Base-by-base conservation (phyloP, 2,888 invertebrate genomes). In the Pollenia amentaria region DNA sequence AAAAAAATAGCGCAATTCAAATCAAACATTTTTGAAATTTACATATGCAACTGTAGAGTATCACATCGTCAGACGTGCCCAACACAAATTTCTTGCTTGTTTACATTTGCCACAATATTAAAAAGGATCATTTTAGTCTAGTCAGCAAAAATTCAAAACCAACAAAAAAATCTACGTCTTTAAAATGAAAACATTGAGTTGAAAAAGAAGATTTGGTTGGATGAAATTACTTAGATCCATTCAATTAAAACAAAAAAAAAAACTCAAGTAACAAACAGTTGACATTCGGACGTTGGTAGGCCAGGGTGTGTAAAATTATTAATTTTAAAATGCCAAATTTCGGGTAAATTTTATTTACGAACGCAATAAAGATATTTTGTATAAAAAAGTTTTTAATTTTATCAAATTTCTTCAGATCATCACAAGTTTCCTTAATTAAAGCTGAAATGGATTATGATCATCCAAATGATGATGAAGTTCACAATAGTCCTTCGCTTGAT, bases 81-180 rank as follows among this genome's bases (percentile, higher is more conserved):
- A 29, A 29, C 29, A 29, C 3, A 6, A 1, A 29, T 29, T 6
- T 29, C 29, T 29, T 29, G 29, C 6, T 29, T 29, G 29, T 29
- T 29, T 29, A 29, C 29, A 29, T 29, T 29, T 29, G 29, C 29
- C 29, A 29, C 29, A 29, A 29, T 6, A 29, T 29, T 29, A 1
- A 29, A 29, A 29, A 6, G 29, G 29, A 29, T 29, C 29, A 29
- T 29, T 29, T 29, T 29, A 6, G 6, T 29, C 29, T 29, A 46
- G 60, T 73, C 73, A 73, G 73, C 73, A 60, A 48, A 46, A 57
- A n/a, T 46, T 46, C 3, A 29, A 29, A 29, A 29, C 3, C 29
- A 29, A 29, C 21, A 38, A 29, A 29, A 0, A 29, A 29, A 0
- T 29, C 3, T 21, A 38, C 11, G 11, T 38, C 11, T 38, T 29